Base-by-base conservation (phyloP, 2,888 invertebrate genomes). In the Heliconius ismenius region DNA sequence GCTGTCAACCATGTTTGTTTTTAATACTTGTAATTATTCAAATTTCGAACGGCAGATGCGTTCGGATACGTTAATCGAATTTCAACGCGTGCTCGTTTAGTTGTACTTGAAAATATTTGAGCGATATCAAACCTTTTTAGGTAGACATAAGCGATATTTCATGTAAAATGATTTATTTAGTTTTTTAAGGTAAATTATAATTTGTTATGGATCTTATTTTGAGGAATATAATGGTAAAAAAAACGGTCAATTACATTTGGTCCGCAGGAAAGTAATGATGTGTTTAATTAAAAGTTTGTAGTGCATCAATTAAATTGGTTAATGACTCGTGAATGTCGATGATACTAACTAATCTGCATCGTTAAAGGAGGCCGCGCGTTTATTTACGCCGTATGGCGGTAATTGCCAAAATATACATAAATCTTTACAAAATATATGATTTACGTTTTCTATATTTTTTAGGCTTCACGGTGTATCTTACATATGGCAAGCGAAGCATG, bases 21-120 rank as follows among this genome's bases (percentile, higher is more conserved):
- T 86, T 86, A 83, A 86, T 87, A 88, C 88, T 86, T 87, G 89
- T 91, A 89, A 93, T 92, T 92, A 92, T 92, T 92, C 87, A 92
- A 93, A 92, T 91, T 91, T 90, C 81, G 90, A 91, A 91, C 88
- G 86, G 91, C 93, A 92, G 92, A 93, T 93, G 93, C 88, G 86
- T 88, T 84, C 85, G 84, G 83, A 85, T 87, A 86, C 86, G 87
- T 83, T 88, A 89, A 89, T 89, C 88, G 88, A 88, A 88, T 89
- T 85, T 81, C 78, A 69, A 80, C 79, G 79, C 78, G 81, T 76
- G 74, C 69, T 74, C 62, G 74, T 76, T 58, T 76, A 32, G 32
- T 65, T 73, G 26, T 63, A 75, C 49, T 70, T 58, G 49, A 76
- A 58, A 78, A 58, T 28, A n/a, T 70, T 78, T 68, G 64, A 36